These are phyloP conservation scores for Archips crataeganus DNA, from an alignment of 2,888 invertebrate genomes.

Conservation along the genomic window DNA sequence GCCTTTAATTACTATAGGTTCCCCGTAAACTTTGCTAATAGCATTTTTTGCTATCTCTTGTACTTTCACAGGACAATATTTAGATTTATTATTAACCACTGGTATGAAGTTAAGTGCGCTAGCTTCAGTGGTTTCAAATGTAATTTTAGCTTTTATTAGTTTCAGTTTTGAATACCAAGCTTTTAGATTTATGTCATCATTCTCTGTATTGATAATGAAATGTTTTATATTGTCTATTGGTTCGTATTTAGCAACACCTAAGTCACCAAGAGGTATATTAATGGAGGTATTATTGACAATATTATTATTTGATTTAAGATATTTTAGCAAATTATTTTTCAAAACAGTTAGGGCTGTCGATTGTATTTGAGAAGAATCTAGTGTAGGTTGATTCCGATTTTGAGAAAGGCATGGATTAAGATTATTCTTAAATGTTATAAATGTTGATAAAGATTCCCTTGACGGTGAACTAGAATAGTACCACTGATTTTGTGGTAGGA, in stretches of 20 bases:
- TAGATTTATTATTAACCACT: slow-evolving; percentile 40
- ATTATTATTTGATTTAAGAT: slow-evolving; percentile 1
- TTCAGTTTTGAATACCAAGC: slow-evolving; percentile 48
- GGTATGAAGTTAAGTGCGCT: slow-evolving; percentile 50
- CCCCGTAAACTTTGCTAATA: slow-evolving; percentile 46
- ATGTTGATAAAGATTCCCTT: not conserved
- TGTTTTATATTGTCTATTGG: slow-evolving; percentile 10
- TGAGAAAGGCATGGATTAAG: not conserved
- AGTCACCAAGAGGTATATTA: slow-evolving; percentile 41
- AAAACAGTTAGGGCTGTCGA: not conserved
- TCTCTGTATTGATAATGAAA: slow-evolving; percentile 38
- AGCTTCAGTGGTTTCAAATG: slow-evolving; percentile 44
- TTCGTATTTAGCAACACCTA: slow-evolving; percentile 42
- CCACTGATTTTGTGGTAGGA: not conserved
- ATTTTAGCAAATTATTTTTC: not conserved
- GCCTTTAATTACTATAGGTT: slow-evolving; percentile 44
- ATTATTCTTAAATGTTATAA: not conserved
- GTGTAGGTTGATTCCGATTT: not conserved
- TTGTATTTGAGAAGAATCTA: not conserved
- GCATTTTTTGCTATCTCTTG: slow-evolving; percentile 43
- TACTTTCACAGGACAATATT: slow-evolving; percentile 41
- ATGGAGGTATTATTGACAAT: slow-evolving; percentile 12
- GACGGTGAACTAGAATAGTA: not conserved
- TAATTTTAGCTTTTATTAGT: slow-evolving; percentile 47
- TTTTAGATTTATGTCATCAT: slow-evolving; percentile 46